Percentiles rank a stretch among this genome's conserved stretches.
phyloP scores from a whole-genome alignment of 1,140 invertebrate species.

The Leptinotarsa texana region DNA sequence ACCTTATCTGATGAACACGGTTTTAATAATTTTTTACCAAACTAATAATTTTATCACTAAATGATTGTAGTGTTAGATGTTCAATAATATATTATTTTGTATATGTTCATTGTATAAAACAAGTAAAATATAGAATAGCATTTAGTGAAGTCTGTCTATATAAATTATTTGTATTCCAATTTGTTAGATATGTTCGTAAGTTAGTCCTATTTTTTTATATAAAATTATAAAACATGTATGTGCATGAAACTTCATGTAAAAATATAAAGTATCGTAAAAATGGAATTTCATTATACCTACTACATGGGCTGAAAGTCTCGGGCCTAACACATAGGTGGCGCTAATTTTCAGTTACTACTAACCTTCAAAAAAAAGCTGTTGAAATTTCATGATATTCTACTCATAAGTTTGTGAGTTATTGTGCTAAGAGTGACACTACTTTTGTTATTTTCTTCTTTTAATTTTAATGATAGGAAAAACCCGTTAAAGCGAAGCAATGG shows the following conservation, averaged over 20 bases:
- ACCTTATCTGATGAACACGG: neutral
- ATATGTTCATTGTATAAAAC: constrained; percentile 48
- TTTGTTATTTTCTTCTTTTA: too few relatives aligned
- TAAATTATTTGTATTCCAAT: constrained; percentile 26
- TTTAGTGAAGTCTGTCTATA: constrained; percentile 16
- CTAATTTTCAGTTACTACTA: too few relatives aligned
- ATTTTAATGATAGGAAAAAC: too few relatives aligned
- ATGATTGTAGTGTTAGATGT: constrained; percentile 28
- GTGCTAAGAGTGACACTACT: too few relatives aligned
- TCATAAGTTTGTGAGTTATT: too few relatives aligned
- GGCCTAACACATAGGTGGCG: too few relatives aligned
- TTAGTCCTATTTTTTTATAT: constrained; percentile 28
- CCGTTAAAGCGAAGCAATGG: too few relatives aligned
- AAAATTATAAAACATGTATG: constrained; percentile 14
- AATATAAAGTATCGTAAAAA: neutral
- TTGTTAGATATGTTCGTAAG: constrained; percentile 25
- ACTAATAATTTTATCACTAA: constrained; percentile 29
- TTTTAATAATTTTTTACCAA: constrained; percentile 12
- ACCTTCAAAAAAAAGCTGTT: too few relatives aligned
- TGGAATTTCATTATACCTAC: too few relatives aligned
- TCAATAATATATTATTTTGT: constrained; percentile 39
- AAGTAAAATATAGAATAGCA: constrained; percentile 27
- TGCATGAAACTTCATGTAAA: constrained; percentile 26
- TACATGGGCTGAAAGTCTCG: too few relatives aligned
- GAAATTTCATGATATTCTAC: too few relatives aligned